Base-by-base conservation (phyloP, 2,113 vertebrate genomes). In the Alectura lathami region DNA sequence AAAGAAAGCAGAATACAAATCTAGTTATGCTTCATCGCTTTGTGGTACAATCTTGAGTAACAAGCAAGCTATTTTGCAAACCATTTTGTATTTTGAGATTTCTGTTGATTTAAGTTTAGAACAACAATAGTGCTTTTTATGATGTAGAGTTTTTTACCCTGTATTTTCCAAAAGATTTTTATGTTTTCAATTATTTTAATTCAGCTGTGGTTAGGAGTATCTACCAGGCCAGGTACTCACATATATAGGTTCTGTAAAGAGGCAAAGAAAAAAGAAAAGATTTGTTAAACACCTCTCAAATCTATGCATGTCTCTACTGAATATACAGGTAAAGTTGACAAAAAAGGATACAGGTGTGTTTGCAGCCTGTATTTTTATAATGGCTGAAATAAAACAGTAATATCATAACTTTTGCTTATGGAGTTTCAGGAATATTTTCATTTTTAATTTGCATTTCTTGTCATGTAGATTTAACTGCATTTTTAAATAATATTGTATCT, bases 361-460 rank as follows among this genome's bases (percentile, higher is more conserved):
- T 89, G 30, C 16, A 77, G 18, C 9, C 40, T 53, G 14, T 9
- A 57, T 17, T 76, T 34, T 68, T 26, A 23, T 34, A 17, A 79
- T 74, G 78, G n/a, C 48, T 91, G 82, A 93, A 91, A 32, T 85
- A 62, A 72, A 69, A 57, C 26, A 38, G 43, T 69, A 90, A 64
- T 15, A 89, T 70, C 26, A 67, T 47, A 62, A 2, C 32, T 88
- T 60, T 94, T 90, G 89, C 94, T 96, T 94, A 85, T 51, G 20
- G n/a, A 7, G 11, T 76, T 96, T 94, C 70, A 95, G 77, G 70
- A 95, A 81, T 22, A 91, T 45, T 90, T 96, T 94, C 51, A n/a
- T 51, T 91, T 93, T 94, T 81, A 87, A 83, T 94, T 94, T 93
- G 26, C 82, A 87, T 88, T 96, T 93, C 50, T 82, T 91, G 42